These are phyloP conservation scores for Gymnothorax javanicus DNA, from an alignment of 2,797 vertebrate species.

Conservation along the genomic window DNA sequence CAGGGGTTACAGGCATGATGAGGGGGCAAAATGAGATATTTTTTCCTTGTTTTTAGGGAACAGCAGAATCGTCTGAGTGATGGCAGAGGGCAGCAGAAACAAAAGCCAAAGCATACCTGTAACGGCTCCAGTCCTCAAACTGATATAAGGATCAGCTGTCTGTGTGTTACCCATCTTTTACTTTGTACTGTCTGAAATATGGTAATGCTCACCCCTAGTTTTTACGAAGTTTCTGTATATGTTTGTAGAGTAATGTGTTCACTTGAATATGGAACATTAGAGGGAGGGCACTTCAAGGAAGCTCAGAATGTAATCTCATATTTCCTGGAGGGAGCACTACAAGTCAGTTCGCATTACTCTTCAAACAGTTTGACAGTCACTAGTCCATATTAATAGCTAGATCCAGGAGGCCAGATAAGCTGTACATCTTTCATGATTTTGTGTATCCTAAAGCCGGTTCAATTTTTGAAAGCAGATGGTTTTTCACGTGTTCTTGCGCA, in stretches of 20 bases:
- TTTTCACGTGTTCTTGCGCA: slow-evolving; percentile 34
- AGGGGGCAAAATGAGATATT: slow-evolving; percentile 49
- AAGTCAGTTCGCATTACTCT: neutral
- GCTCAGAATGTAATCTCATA: neutral
- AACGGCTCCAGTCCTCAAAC: slow-evolving; percentile 24
- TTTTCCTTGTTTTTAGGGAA: slow-evolving; percentile 42
- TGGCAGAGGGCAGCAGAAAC: slow-evolving; percentile 27
- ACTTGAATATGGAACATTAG: neutral
- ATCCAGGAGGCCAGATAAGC: neutral
- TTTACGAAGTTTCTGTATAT: neutral
- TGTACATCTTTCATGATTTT: neutral
- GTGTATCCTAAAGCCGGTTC: neutral
- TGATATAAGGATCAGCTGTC: slow-evolving; percentile 31
- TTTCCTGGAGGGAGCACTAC: neutral
- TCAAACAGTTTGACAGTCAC: neutral
- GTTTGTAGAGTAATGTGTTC: neutral
- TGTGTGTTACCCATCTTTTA: slow-evolving; percentile 18
- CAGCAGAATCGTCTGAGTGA: slow-evolving; percentile 52
- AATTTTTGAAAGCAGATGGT: slow-evolving; percentile 34
- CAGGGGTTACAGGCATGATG: slow-evolving; percentile 56
- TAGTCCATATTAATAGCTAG: neutral
- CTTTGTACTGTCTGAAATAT: neutral
- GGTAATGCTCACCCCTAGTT: neutral
- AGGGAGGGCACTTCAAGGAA: slow-evolving; percentile 23
- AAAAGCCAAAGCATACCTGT: slow-evolving; percentile 39